A percentile compares a stretch with the other conserved stretches of the same genome.
Conservation (phyloP, 2,888 invertebrate species). For the Torymus auratus region DNA sequence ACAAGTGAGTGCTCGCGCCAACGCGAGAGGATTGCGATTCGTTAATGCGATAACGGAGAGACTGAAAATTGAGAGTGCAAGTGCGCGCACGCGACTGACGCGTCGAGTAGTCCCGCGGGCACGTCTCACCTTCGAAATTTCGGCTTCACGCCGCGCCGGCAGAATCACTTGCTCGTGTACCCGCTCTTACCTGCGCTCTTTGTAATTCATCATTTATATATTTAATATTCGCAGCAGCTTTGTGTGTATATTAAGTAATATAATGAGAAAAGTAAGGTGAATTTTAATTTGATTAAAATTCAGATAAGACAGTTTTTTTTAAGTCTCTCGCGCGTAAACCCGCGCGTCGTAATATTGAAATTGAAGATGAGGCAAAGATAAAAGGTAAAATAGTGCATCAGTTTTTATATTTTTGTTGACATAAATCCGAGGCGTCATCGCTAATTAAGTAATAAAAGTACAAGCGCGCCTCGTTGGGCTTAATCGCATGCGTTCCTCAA, state of each 20-base stretch:
- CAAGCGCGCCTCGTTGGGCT: constrained; percentile 28
- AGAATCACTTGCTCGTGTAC: too few relatives aligned
- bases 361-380: neutral
- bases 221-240: too few relatives aligned
- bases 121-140: too few relatives aligned
- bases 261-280: too few relatives aligned
- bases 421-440: constrained; percentile 10
- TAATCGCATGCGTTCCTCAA: constrained; percentile 38
- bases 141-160: too few relatives aligned
- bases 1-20: neutral
- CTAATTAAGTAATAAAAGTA: constrained; percentile 48
- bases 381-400: constrained; percentile 13
- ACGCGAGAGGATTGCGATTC: constrained; percentile 33
- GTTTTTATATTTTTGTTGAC: constrained; percentile 27
- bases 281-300: too few relatives aligned
- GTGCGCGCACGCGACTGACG: neutral
- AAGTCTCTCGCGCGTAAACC: neutral
- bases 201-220: too few relatives aligned
- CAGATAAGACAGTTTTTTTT: neutral
- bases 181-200: too few relatives aligned
- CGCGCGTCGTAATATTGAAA: constrained; percentile 7
- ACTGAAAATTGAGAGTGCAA: constrained; percentile 20
- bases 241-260: too few relatives aligned
- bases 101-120: neutral
- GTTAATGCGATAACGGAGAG: constrained; percentile 34